A percentile compares a stretch with the other conserved stretches of the same genome.
Evolutionary conservation across 2,113 vertebrate genomes (phyloP).

Genomic region (Martes martes): DNA sequence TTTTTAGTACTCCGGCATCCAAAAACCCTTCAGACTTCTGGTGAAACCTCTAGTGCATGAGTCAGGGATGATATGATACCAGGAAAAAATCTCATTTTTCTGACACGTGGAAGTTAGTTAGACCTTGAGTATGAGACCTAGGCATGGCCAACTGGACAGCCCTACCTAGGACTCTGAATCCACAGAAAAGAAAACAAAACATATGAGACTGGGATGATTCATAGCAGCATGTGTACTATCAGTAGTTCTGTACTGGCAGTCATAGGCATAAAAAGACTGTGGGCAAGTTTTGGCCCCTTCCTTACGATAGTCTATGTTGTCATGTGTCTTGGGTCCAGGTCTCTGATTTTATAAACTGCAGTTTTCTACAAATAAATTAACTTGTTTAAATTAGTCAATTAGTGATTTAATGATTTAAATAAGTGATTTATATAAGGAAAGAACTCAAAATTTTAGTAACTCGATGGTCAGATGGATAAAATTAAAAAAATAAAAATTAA

Average conservation of each 20-base stretch:
- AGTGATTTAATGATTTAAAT: background rate
- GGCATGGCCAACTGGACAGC: background rate
- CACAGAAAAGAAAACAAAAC: background rate
- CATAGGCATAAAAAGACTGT: background rate
- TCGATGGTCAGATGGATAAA: background rate
- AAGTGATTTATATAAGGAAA: background rate
- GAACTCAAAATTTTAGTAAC: background rate
- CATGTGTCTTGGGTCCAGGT: background rate
- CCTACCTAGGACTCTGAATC: background rate
- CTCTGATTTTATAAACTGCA: background rate
- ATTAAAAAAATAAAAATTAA: background rate
- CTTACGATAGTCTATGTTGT: background rate
- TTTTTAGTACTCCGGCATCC: background rate
- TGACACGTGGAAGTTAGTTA: background rate
- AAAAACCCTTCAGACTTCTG: background rate
- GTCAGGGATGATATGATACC: background rate
- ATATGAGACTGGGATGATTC: background rate
- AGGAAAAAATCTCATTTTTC: background rate
- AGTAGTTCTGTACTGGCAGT: background rate
- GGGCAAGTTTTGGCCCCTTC: background rate
- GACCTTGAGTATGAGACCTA: background rate
- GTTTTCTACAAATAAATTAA: background rate
- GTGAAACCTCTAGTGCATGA: background rate
- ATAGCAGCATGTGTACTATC: background rate
- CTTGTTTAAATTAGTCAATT: background rate